phyloP scores from a whole-genome alignment of 2,888 invertebrate species.

The Bembecia ichneumoniformis region DNA sequence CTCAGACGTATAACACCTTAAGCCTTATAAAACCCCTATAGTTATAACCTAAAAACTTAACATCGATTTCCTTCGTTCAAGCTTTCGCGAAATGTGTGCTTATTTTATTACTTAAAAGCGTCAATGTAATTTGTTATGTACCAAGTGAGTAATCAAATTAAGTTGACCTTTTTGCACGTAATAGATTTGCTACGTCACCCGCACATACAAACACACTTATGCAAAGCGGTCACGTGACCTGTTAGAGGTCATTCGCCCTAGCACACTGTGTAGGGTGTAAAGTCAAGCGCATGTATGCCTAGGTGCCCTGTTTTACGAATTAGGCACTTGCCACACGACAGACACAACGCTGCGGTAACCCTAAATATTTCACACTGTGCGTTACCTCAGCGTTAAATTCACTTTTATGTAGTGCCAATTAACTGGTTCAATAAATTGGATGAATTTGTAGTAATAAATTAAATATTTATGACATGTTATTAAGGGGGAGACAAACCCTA shows the following conservation, averaged over 20 bases:
- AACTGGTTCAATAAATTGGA: too few species aligned
- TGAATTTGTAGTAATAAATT: too few species aligned
- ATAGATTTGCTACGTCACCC: neutral
- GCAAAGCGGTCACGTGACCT: neutral
- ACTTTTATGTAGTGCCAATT: too few species aligned
- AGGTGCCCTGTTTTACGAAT: neutral
- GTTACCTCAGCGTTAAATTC: neutral
- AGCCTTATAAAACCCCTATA: too few species aligned
- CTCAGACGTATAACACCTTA: too few species aligned
- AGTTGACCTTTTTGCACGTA: neutral
- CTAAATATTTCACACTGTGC: neutral
- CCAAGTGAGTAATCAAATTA: neutral
- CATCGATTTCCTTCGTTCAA: too few species aligned
- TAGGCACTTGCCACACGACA: neutral
- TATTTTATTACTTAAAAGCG: too few species aligned
- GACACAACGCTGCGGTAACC: neutral
- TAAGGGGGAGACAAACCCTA: too few species aligned
- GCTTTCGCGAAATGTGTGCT: too few species aligned
- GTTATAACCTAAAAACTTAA: too few species aligned
- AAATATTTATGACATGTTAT: too few species aligned
- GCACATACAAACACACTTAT: neutral
- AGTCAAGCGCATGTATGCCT: neutral
- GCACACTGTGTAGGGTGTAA: neutral
- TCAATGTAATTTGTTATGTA: slow-evolving; percentile 1
- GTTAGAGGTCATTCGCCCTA: neutral